Evolutionary conservation across 2,888 invertebrate genomes (phyloP).

Genomic region (Sicus ferrugineus): DNA sequence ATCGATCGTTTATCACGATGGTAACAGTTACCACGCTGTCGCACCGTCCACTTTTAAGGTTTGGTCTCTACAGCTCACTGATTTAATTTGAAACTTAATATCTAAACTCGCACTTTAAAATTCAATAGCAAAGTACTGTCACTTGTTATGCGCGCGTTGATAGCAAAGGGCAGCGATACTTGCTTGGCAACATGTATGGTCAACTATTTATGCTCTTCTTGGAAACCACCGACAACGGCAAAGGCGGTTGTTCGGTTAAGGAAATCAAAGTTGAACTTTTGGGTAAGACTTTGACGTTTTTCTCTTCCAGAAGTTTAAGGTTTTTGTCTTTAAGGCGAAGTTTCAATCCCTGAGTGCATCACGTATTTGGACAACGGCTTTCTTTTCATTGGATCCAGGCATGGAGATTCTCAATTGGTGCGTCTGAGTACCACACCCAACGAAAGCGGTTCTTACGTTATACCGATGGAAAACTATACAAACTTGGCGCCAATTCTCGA

Average conservation of each 20-base stretch:
- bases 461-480: conserved; percentile 94
- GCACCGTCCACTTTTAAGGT: conserved; percentile 94
- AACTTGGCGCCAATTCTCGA: conserved; percentile 98
- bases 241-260: conserved; percentile 80
- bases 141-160: conserved; percentile 95
- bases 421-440: conserved; percentile 85
- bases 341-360: conserved; percentile 95
- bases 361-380: conserved; percentile 99
- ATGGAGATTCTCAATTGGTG: conserved; percentile 96
- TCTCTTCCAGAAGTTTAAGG: background rate
- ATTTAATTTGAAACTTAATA: background rate
- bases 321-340: conserved; percentile 71
- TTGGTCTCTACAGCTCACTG: conserved; percentile 41
- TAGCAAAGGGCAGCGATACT: conserved; percentile 85
- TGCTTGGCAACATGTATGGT: conserved; percentile 94
- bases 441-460: conserved; percentile 87
- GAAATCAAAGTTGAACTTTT: conserved; percentile 93
- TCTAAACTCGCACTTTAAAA: conserved; percentile 1
- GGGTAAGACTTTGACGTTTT: conserved; percentile 66
- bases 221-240: conserved; percentile 81
- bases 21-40: conserved; percentile 87
- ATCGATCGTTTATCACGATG: conserved; percentile 96
- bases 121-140: conserved; percentile 83
- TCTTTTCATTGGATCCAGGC: conserved; percentile 92
- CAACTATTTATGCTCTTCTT: conserved; percentile 94